Evolutionary conservation across 2,113 vertebrate species (phyloP), one percentile per base, ranked within the genome.

Genomic region (Gymnocephalus cernua): DNA sequence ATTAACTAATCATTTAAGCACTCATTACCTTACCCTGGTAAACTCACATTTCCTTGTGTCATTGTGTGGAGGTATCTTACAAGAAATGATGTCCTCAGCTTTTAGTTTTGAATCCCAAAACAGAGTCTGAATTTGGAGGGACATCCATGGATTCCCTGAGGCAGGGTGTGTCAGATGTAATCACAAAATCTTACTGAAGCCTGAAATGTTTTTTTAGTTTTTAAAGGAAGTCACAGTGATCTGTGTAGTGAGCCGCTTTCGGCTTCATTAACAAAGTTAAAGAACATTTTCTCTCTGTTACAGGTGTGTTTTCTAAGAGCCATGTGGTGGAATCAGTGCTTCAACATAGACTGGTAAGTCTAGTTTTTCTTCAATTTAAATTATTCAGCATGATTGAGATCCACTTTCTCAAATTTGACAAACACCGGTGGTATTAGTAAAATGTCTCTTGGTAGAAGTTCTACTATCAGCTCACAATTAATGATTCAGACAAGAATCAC

Each of bases 331-430:
- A 84, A 53, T 73, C 69, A 51, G 54, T 57, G 41, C 63, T 90
- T 82, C 83, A 67, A 29, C 82, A 80, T 56, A 66, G 38, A 57
- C 68, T 80, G 88, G 88, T 91, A 69, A 83, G 87, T 64, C 15
- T n/a, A n/a, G n/a, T 32, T 56, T n/a, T 35, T 4, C 1, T 15
- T 18, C 4, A 10, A 32, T 62, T 61, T 18, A 23, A 38, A 53
- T 38, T 9, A 58, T 35, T 47, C 15, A 9, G 41, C 45, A 10
- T 47, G 2, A 47, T 63, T 3, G 48, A 58, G n/a, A 32, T 21
- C 1, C 50, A 44, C 32, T 10, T 29, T 59, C n/a, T 69, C 8
- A 15, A 29, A 66, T 35, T 7, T 73, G 35, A 27, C 48, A 84
- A 78, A 80, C 11, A 1, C 19, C 16, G 35, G 12, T 41, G 50